Evolutionary conservation across 1,140 invertebrate genomes (phyloP), one percentile per base, ranked within the genome.

Genomic region (Pseudomyrmex flavicornis): DNA sequence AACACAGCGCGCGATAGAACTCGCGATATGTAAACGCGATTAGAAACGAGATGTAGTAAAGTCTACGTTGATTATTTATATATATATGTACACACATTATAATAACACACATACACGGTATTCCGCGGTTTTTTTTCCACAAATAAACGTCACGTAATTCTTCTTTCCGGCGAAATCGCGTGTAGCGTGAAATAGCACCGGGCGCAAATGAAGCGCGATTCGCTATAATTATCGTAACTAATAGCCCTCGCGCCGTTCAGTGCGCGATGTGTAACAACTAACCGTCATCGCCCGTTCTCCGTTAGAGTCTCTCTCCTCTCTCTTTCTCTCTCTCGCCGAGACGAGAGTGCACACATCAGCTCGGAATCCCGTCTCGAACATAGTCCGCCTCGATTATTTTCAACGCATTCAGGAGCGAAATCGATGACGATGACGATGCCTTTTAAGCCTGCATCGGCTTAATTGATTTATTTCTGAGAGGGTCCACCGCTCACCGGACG

Each of bases 401-500:
- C 80, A 63, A 59, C 68, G 65, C 82, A 77, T 79, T 66, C 46
- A 20, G 68, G 12, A 79, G 69, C 76, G 61, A 82, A 73, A 61
- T 62, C 75, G 82, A 86, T 76, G 80, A 89, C 76, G 88, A 89
- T 89, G 88, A 89, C 88, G 80, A 59, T 88, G 87, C 88, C 84
- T 69, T 88, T 89, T 86, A 83, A 83, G 68, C 73, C 88, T 84
- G 88, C 84, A 86, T 89, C 85, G 82, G 87, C 88, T 89, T 89
- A 89, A 89, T 89, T 89, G 88, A 89, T 89, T 89, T 89, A 89
- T 89, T 89, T 88, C 88, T 82, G 82, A 88, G 80, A 86, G 87
- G 87, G 86, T 75, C 74, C 82, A 73, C 22, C 50, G 61, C 17
- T 22, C 62, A 70, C 59, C 82, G 75, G 74, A 82, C 58, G 85